Conservation (phyloP, 2,113 vertebrate genomes). For the Candoia aspera region DNA sequence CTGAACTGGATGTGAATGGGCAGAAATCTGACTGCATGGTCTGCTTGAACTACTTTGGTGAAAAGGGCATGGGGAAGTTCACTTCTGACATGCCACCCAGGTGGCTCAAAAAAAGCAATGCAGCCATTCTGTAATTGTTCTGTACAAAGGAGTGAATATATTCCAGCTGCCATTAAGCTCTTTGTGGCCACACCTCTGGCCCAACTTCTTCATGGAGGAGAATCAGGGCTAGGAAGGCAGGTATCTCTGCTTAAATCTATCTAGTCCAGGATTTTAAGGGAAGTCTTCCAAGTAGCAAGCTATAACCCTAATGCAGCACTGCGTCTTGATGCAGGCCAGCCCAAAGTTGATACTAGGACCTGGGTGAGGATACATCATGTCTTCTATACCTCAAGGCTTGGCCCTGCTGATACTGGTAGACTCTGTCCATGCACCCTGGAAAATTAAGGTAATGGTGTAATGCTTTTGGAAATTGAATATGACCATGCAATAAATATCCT, state of each 20-base stretch:
- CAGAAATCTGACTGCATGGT: not conserved
- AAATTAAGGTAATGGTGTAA: not conserved
- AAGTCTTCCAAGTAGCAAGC: not conserved
- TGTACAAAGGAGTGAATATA: not conserved
- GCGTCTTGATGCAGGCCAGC: not conserved
- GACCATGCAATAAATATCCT: not conserved
- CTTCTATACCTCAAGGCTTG: not conserved
- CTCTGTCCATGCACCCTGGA: not conserved
- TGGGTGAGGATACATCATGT: not conserved
- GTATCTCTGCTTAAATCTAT: not conserved
- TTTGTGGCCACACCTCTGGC: not conserved
- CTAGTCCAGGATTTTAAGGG: not conserved
- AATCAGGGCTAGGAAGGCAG: not conserved
- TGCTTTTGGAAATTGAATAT: not conserved
- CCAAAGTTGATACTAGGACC: not conserved
- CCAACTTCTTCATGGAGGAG: not conserved
- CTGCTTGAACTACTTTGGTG: not conserved
- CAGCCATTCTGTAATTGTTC: not conserved
- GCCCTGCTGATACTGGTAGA: not conserved
- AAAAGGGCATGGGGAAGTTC: not conserved
- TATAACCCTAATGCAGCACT: not conserved
- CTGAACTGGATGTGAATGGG: not conserved
- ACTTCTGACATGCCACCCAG: not conserved
- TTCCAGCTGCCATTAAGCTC: not conserved
- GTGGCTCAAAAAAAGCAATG: not conserved